These are phyloP conservation scores for Candoia aspera DNA, from an alignment of 2,113 vertebrate genomes.

Conservation along the genomic window DNA sequence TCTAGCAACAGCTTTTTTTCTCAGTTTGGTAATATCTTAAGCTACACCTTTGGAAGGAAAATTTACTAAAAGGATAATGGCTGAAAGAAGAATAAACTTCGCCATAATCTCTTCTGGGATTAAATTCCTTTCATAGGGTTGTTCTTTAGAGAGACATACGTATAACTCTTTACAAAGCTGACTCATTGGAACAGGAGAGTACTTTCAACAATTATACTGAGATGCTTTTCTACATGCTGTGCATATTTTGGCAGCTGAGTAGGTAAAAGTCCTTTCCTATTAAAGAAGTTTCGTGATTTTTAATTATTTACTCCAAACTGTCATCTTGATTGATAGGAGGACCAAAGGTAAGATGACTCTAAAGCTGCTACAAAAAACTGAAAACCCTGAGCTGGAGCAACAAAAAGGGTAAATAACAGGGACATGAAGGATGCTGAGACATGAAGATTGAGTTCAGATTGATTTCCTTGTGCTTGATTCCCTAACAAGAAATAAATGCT, in stretches of 20 bases:
- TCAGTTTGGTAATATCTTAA: neutral
- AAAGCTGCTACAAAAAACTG: slow-evolving; percentile 9
- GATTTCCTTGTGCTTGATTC: slow-evolving; percentile 2
- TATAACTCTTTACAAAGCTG: neutral
- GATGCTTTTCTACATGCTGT: neutral
- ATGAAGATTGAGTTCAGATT: neutral
- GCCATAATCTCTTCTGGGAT: slow-evolving; percentile 2
- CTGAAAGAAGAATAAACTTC: neutral
- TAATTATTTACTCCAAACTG: slow-evolving; percentile 33
- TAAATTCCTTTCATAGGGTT: slow-evolving; percentile 5
- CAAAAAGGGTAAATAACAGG: neutral
- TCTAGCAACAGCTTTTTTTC: neutral
- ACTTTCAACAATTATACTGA: neutral
- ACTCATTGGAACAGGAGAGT: neutral
- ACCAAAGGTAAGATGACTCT: neutral
- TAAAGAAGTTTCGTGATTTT: slow-evolving; percentile 17
- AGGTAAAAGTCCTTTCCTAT: slow-evolving; percentile 21
- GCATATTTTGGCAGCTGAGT: slow-evolving; percentile 17
- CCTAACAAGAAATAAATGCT: slow-evolving; percentile 5
- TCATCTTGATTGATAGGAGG: neutral
- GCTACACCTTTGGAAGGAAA: neutral
- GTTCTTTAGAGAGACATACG: slow-evolving; percentile 6
- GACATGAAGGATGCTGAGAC: neutral
- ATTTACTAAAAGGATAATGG: neutral
- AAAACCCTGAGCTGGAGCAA: neutral